Conservation (phyloP, 1,140 invertebrate species). For the Drosophila jambulina region DNA sequence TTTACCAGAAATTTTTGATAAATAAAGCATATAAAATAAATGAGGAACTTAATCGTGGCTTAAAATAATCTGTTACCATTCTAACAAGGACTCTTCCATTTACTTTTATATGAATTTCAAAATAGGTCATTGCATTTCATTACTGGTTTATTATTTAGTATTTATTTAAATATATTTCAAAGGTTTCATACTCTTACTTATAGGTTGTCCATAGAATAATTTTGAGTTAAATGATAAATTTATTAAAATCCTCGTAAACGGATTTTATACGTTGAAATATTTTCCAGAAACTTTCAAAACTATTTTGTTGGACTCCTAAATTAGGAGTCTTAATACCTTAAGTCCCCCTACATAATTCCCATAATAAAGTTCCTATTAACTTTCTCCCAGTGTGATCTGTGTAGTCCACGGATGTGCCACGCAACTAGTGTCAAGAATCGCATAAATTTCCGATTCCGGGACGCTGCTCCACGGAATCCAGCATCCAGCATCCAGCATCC, state of each 20-base stretch:
- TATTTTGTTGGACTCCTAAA: neutral
- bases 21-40: neutral
- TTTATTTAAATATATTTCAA: neutral
- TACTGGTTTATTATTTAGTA: neutral
- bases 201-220: neutral
- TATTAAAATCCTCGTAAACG: too few relatives aligned
- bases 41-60: neutral
- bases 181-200: neutral
- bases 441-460: constrained; percentile 79
- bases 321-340: too few relatives aligned
- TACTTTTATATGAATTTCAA: neutral
- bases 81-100: fast-evolving
- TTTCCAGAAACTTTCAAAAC: neutral
- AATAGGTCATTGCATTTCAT: too few relatives aligned
- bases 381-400: constrained; percentile 11
- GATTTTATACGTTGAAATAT: too few relatives aligned
- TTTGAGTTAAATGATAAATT: neutral
- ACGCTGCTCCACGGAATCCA: constrained; percentile 52
- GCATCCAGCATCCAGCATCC: constrained; percentile 32
- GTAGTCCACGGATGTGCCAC: constrained; percentile 39
- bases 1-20: too few relatives aligned
- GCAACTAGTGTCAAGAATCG: constrained; percentile 83
- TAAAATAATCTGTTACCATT: neutral
- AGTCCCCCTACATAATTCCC: fast-evolving
- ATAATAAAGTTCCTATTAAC: too few relatives aligned